A percentile compares a stretch with the other conserved stretches of the same genome.
Conservation (phyloP, 2,797 vertebrate genomes). For the Mallotus villosus region DNA sequence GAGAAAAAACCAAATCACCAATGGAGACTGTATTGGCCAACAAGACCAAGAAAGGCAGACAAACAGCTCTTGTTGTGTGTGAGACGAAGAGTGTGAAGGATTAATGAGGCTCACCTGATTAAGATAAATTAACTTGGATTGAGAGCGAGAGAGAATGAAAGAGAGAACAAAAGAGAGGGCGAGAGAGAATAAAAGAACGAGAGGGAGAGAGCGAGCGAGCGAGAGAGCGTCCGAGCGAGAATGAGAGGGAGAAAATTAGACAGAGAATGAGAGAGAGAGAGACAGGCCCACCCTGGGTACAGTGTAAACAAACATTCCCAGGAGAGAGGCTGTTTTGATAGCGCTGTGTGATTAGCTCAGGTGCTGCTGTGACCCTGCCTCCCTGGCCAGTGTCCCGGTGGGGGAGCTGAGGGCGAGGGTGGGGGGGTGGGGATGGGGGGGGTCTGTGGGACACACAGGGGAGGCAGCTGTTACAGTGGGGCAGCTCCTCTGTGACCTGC, state of each 20-base stretch:
- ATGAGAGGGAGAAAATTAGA: not conserved
- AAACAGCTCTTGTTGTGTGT: not conserved
- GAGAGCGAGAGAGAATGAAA: slow-evolving; percentile 5
- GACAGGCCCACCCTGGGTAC: slow-evolving; percentile 60
- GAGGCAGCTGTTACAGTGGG: slow-evolving; percentile 68
- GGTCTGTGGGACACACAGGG: slow-evolving; percentile 59
- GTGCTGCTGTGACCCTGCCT: slow-evolving; percentile 72
- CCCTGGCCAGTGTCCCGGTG: slow-evolving; percentile 57
- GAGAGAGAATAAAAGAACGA: not conserved
- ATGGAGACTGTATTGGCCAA: too few relatives aligned
- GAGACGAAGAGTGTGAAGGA: slow-evolving; percentile 19
- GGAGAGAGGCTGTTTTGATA: slow-evolving; percentile 68
- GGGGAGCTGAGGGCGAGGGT: not conserved
- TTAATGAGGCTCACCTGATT: slow-evolving; percentile 15
- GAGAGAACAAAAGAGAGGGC: not conserved
- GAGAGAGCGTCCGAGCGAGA: not conserved
- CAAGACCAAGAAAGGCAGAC: too few relatives aligned
- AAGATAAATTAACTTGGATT: not conserved
- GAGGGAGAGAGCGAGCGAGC: not conserved
- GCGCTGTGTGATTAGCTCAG: slow-evolving; percentile 72
- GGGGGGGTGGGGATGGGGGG: slow-evolving; percentile 2
- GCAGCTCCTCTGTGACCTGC: slow-evolving; percentile 14
- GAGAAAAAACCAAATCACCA: too few relatives aligned
- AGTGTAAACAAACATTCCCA: slow-evolving; percentile 73
- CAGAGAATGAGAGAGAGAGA: slow-evolving; percentile 7